Evolutionary conservation across 2,888 invertebrate genomes (phyloP).

Genomic region (Gonocerus acuteangulatus): DNA sequence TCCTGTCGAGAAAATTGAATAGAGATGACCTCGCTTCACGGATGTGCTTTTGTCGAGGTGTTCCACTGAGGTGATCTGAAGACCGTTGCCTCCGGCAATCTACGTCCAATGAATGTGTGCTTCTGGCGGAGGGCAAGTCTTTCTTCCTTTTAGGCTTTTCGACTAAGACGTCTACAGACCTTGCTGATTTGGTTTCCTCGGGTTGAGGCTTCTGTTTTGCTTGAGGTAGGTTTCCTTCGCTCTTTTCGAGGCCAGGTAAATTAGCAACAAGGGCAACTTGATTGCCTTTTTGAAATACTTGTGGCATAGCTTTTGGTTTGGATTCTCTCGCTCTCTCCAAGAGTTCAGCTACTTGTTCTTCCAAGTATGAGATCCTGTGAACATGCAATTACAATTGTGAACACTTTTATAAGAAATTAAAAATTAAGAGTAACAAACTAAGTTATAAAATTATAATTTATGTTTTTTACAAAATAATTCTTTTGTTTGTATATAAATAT

Average conservation of each 20-base stretch:
- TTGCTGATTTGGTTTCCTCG: conserved; percentile 54
- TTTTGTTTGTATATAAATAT: too few species aligned
- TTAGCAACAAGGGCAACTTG: conserved; percentile 66
- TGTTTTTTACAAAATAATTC: neutral
- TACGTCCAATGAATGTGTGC: conserved; percentile 41
- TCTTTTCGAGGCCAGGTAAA: conserved; percentile 46
- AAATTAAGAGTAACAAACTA: neutral
- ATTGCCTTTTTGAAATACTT: conserved; percentile 70
- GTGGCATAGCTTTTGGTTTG: conserved; percentile 40
- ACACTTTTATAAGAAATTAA: neutral
- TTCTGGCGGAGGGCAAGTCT: conserved; percentile 31
- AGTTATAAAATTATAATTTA: neutral
- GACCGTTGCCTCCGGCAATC: conserved; percentile 36
- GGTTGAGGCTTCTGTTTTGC: neutral
- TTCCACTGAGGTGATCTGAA: conserved; percentile 32
- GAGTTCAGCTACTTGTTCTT: conserved; percentile 68
- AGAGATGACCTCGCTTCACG: conserved; percentile 35
- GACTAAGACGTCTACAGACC: conserved; percentile 70
- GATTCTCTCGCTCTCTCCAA: conserved; percentile 36
- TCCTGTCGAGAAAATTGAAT: conserved; percentile 34
- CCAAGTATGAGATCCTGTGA: conserved; percentile 70
- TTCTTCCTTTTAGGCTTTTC: conserved; percentile 33
- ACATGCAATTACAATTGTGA: neutral
- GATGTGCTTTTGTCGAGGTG: conserved; percentile 35
- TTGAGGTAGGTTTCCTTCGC: conserved; percentile 9